A percentile compares a stretch with the other conserved stretches of the same genome.
Conservation (phyloP, 1,140 invertebrate species). For the Coptotermes formosanus region DNA sequence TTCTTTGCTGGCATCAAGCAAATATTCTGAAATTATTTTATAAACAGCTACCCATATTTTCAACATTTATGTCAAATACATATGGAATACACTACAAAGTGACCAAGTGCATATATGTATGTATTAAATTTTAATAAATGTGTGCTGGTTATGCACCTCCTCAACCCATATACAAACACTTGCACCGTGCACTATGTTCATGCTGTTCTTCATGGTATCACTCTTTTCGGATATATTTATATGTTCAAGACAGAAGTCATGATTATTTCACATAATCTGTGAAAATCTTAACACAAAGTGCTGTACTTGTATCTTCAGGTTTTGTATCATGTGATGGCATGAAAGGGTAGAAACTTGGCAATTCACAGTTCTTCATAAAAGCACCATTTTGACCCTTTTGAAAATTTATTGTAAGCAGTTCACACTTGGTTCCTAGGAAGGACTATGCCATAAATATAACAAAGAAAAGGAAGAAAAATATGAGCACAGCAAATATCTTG, state of each 20-base stretch:
- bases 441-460: slow-evolving; percentile 86
- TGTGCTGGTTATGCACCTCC: neutral
- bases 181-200: neutral
- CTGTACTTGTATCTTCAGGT: neutral
- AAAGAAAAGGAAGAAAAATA: slow-evolving; percentile 99
- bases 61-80: neutral
- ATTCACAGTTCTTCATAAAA: too few species aligned
- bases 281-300: neutral
- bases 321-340: too few species aligned
- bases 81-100: neutral
- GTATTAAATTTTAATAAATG: slow-evolving; percentile 14
- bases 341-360: too few species aligned
- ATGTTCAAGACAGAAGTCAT: neutral
- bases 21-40: neutral
- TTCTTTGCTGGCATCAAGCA: neutral
- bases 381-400: neutral
- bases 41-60: neutral
- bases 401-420: neutral
- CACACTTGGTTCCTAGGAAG: neutral
- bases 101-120: neutral
- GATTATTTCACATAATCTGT: neutral
- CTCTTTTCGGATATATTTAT: neutral
- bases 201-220: neutral
- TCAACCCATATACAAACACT: neutral
- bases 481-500: slow-evolving; percentile 97